Evolutionary conservation across 2,888 invertebrate genomes (phyloP).

Genomic region (Nephrotoma guestfalica): DNA sequence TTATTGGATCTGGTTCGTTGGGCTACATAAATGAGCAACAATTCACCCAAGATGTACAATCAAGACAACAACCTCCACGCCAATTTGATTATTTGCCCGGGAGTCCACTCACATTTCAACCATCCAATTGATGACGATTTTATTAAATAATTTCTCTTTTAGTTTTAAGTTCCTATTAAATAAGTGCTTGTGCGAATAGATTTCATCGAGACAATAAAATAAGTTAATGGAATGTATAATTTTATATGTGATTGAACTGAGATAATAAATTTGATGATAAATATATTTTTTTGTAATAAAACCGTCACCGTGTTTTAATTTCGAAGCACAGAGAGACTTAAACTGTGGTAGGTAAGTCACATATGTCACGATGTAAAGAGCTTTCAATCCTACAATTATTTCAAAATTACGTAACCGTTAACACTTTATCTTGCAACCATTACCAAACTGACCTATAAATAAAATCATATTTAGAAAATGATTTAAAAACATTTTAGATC

Average conservation of each 20-base stretch:
- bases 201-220: background rate
- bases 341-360: too few relatives aligned
- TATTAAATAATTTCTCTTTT: background rate
- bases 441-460: background rate
- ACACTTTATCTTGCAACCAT: background rate
- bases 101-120: background rate
- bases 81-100: background rate
- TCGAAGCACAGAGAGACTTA: background rate
- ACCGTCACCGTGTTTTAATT: background rate
- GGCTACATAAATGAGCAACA: constrained; percentile 29
- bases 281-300: background rate
- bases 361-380: too few relatives aligned
- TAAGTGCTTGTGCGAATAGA: background rate
- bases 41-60: constrained; percentile 1
- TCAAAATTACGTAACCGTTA: too few relatives aligned
- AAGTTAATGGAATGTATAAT: background rate
- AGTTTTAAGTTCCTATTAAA: background rate
- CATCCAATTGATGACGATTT: background rate
- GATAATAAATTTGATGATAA: background rate
- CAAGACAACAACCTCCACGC: background rate
- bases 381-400: too few relatives aligned
- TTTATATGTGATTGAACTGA: background rate
- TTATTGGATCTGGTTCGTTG: constrained; percentile 31
- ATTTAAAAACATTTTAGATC: background rate
- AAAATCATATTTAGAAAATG: background rate